Evolutionary conservation across 2,888 invertebrate genomes (phyloP).

Genomic region (Apamea sordens): DNA sequence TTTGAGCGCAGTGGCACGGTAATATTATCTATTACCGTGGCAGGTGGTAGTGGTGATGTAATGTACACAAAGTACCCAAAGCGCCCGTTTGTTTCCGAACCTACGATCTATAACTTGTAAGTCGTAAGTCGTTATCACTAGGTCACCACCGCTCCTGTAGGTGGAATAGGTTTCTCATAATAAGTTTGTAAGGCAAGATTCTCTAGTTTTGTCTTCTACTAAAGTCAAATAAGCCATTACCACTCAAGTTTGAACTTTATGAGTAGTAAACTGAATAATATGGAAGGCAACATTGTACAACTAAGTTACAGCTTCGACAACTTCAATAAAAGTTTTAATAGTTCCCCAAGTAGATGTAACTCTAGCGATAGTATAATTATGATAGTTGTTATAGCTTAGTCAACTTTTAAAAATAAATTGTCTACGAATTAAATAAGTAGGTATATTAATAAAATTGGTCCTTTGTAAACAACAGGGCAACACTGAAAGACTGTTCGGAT

Average conservation of each 20-base stretch:
- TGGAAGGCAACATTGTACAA: conserved; percentile 26
- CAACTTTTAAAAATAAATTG: neutral
- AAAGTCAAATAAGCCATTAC: conserved; percentile 22
- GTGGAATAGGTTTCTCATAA: neutral
- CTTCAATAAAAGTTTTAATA: conserved; percentile 36
- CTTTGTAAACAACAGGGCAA: neutral
- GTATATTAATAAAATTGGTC: neutral
- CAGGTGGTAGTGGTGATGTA: too few relatives aligned
- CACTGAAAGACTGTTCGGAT: neutral
- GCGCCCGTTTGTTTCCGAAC: too few relatives aligned
- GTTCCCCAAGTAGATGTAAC: conserved; percentile 4
- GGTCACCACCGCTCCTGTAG: neutral
- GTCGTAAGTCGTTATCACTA: too few relatives aligned
- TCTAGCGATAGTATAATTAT: neutral
- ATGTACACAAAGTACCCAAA: too few relatives aligned
- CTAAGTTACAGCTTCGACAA: conserved; percentile 18
- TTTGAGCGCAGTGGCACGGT: too few relatives aligned
- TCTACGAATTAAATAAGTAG: neutral
- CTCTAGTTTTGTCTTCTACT: neutral
- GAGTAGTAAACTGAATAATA: conserved; percentile 24
- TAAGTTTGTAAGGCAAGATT: neutral
- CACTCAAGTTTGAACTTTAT: conserved; percentile 35
- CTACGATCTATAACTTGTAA: too few relatives aligned
- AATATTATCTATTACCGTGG: too few relatives aligned
- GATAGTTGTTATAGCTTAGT: neutral